Evolutionary conservation across 2,888 invertebrate species (phyloP).

Genomic region (Sepiola atlantica): DNA sequence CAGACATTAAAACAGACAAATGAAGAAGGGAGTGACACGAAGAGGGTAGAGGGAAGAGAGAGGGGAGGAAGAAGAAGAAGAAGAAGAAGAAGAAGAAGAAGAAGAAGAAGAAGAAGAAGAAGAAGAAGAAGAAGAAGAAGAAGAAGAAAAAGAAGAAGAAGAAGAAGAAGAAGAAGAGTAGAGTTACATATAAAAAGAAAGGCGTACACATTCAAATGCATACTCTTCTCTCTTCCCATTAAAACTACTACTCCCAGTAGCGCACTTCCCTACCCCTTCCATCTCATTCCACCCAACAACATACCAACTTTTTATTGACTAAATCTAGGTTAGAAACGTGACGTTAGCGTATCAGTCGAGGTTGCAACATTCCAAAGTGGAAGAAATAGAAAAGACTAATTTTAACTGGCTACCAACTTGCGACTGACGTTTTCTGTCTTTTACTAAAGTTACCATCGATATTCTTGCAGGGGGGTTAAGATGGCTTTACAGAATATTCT

Average conservation of each 20-base stretch:
- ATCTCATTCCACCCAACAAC: not conserved
- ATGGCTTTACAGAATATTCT: too few relatives aligned
- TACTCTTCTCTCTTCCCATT: not conserved
- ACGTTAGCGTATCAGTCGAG: not conserved
- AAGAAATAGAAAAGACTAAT: not conserved
- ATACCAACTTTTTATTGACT: conserved; percentile 38
- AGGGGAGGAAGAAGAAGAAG: not conserved
- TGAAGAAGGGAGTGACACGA: not conserved
- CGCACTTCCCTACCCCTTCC: not conserved
- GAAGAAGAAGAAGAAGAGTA: conserved; percentile 24
- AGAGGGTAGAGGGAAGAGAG: not conserved
- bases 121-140: not conserved
- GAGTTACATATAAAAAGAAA: too few relatives aligned
- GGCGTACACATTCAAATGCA: not conserved
- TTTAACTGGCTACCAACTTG: not conserved
- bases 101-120: conserved; percentile 44
- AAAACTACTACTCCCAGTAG: not conserved
- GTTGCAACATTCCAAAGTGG: not conserved
- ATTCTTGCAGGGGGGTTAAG: too few relatives aligned
- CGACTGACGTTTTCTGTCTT: not conserved
- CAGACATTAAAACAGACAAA: not conserved
- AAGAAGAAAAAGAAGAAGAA: conserved; percentile 41
- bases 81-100: not conserved
- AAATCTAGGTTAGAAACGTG: conserved; percentile 4
- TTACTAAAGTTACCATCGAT: not conserved